Percentiles rank a stretch among this genome's conserved stretches.
Conservation (phyloP, 2,797 vertebrate genomes). For the Gobionotothen gibberifrons region DNA sequence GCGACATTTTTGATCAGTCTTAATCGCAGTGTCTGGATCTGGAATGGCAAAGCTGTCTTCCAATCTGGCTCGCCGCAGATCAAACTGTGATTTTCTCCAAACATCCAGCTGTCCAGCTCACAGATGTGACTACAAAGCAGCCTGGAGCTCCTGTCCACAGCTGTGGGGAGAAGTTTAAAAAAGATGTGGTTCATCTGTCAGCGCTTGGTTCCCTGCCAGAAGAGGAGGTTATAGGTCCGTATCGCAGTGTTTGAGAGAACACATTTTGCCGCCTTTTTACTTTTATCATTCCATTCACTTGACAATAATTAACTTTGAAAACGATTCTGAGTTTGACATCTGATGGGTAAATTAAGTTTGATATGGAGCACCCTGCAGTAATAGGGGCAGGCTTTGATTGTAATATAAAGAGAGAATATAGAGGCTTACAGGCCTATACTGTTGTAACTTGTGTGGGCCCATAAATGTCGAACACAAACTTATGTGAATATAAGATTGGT, state of each 20-base stretch:
- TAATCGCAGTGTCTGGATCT: constrained; percentile 66
- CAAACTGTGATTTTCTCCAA: constrained; percentile 73
- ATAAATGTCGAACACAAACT: neutral
- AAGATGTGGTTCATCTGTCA: constrained; percentile 72
- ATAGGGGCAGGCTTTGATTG: constrained; percentile 2
- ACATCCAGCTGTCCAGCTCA: constrained; percentile 77
- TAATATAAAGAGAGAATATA: constrained; percentile 5
- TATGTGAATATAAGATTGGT: neutral
- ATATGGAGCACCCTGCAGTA: constrained; percentile 43
- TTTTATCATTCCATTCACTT: constrained; percentile 30
- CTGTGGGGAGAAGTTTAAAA: constrained; percentile 75
- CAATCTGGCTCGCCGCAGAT: constrained; percentile 65
- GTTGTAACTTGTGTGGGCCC: neutral
- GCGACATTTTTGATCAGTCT: constrained; percentile 67
- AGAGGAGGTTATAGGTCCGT: constrained; percentile 41
- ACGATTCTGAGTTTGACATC: constrained; percentile 50
- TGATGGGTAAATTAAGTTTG: constrained; percentile 50
- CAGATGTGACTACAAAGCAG: constrained; percentile 81
- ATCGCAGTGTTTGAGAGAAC: constrained; percentile 48
- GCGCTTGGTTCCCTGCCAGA: constrained; percentile 67
- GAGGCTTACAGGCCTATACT: neutral
- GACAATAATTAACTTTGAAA: constrained; percentile 49
- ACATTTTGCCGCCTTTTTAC: constrained; percentile 25
- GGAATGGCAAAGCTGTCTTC: constrained; percentile 60
- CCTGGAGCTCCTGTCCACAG: constrained; percentile 73